Evolutionary conservation across 1,140 invertebrate genomes (phyloP).

Genomic region (Aplysia californica): DNA sequence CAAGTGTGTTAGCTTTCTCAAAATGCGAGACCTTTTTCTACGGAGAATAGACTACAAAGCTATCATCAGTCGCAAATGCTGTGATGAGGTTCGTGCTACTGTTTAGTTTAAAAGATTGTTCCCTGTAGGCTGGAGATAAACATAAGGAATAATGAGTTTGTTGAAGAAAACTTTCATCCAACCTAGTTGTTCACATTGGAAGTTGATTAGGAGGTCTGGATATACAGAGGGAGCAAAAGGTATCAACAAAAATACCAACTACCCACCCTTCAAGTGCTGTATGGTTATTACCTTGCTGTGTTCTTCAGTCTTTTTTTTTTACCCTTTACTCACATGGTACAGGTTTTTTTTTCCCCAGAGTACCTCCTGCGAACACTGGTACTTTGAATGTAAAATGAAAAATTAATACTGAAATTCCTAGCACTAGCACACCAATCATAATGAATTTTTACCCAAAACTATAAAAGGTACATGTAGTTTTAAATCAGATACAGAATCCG

Average conservation of each 20-base stretch:
- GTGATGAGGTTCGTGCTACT: conserved; percentile 67
- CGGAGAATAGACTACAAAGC: conserved; percentile 70
- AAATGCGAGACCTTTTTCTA: conserved; percentile 69
- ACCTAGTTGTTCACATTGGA: background rate
- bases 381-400: too few relatives aligned
- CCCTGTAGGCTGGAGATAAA: background rate
- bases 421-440: too few relatives aligned
- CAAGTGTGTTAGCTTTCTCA: conserved; percentile 63
- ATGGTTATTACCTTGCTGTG: too few relatives aligned
- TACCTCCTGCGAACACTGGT: too few relatives aligned
- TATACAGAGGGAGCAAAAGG: background rate
- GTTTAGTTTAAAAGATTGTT: background rate
- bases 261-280: background rate
- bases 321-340: too few relatives aligned
- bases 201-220: background rate
- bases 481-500: too few relatives aligned
- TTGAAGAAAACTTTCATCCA: background rate
- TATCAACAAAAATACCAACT: background rate
- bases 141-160: background rate
- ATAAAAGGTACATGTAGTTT: too few relatives aligned
- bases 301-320: too few relatives aligned
- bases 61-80: conserved; percentile 70
- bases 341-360: too few relatives aligned
- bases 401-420: too few relatives aligned
- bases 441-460: too few relatives aligned